Percentiles rank a stretch among this genome's conserved stretches.
These are phyloP conservation scores for Nanger granti DNA, from an alignment of 2,113 vertebrate genomes.

Conservation along the genomic window DNA sequence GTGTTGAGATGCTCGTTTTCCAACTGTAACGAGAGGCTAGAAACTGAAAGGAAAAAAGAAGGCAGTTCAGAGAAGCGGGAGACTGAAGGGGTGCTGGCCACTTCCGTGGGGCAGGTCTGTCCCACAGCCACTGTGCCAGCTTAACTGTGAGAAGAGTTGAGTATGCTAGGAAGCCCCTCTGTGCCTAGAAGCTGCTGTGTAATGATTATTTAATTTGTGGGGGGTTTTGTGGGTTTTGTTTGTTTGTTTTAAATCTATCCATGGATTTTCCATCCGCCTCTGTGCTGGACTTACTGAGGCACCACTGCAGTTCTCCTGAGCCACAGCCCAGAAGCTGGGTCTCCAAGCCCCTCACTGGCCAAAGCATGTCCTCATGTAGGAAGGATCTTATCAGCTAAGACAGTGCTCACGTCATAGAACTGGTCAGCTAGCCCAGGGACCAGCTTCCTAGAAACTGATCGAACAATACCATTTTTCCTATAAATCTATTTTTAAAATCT, in stretches of 20 bases:
- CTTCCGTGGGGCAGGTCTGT: neutral
- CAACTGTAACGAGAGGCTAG: neutral
- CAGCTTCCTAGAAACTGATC: neutral
- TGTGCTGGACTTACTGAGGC: neutral
- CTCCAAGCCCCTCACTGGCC: neutral
- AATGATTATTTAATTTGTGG: neutral
- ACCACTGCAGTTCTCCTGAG: neutral
- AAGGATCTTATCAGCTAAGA: neutral
- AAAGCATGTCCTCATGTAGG: accelerated
- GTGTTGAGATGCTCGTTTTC: neutral
- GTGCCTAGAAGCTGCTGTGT: neutral
- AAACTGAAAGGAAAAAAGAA: neutral
- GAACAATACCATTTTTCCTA: neutral
- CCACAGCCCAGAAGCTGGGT: too few relatives aligned
- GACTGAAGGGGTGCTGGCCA: neutral
- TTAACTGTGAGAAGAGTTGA: neutral
- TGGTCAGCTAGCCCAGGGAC: neutral
- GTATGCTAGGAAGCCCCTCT: neutral
- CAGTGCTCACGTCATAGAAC: neutral
- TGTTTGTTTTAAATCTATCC: neutral
- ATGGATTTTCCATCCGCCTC: neutral
- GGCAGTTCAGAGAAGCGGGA: neutral
- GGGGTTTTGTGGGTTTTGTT: neutral
- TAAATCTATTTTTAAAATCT: neutral
- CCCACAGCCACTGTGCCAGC: neutral